Evolutionary conservation across 2,888 invertebrate species (phyloP).

Genomic region (Danaus chrysippus): DNA sequence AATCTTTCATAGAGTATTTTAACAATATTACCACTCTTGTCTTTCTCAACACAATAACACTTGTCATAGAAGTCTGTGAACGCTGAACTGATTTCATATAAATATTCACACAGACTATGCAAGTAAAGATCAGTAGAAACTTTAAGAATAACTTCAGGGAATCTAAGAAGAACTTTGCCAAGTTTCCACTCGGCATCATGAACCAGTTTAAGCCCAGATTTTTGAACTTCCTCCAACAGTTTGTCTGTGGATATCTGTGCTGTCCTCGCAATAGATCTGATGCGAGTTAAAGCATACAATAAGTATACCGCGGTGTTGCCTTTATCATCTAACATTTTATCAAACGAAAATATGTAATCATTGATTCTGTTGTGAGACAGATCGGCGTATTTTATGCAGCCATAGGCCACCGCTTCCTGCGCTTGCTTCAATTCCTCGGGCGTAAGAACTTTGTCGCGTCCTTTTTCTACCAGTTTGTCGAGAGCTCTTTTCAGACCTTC

Average conservation of each 20-base stretch:
- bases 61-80: constrained; percentile 98
- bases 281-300: constrained; percentile 95
- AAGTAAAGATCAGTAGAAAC: constrained; percentile 89
- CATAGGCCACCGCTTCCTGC: constrained; percentile 96
- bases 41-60: constrained; percentile 98
- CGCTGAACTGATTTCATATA: constrained; percentile 94
- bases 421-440: constrained; percentile 89
- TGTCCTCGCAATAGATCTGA: constrained; percentile 92
- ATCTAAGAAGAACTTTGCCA: constrained; percentile 90
- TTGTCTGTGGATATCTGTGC: constrained; percentile 83
- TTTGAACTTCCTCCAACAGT: constrained; percentile 80
- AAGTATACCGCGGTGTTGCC: constrained; percentile 99
- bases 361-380: constrained; percentile 94
- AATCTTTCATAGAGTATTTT: constrained; percentile 92
- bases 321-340: constrained; percentile 99
- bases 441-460: constrained; percentile 89
- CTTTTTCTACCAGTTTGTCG: constrained; percentile 92
- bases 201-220: constrained; percentile 82
- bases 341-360: constrained; percentile 98
- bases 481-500: constrained; percentile 92
- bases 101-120: constrained; percentile 95
- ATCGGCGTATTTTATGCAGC: constrained; percentile 99
- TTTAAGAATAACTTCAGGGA: constrained; percentile 91
- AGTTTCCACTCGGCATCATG: constrained; percentile 98
- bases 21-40: constrained; percentile 87